Base-by-base conservation (phyloP, 2,797 vertebrate genomes). In the Chaetophractus vellerosus region DNA sequence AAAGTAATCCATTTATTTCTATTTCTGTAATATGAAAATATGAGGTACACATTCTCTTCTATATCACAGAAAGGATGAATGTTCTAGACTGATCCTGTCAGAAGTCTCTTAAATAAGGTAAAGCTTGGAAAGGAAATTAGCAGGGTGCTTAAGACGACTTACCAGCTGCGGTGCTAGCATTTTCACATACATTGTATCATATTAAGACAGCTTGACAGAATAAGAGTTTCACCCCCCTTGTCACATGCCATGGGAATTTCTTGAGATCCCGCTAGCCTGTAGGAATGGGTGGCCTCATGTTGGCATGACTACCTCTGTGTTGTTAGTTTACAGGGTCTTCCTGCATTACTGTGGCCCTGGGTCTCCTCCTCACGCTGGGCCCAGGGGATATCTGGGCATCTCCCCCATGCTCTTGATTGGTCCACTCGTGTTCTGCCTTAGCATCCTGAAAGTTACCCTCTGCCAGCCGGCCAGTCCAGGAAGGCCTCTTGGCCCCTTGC, bases 21-120 rank as follows among this genome's bases (percentile, higher is more conserved):
- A n/a, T 76, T 91, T 85, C 48, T 28, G 10, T 61, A 61, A 82
- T 78, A 61, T 69, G 28, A 84, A 93, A 84, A 79, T 80, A 82
- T 36, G 6, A 82, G 28, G 31, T 36, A 18, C 11, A 68, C 78
- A 59, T 4, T 61, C n/a, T 36, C 2, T 23, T 89, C n/a, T 82
- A 24, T 8, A 79, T 76, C 33, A 81, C 4, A 52, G 66, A 81
- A 82, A 66, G 28, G 74, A 89, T 86, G 48, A 71, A 36, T 41
- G 59, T 68, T 88, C n/a, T 92, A 61, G 18, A 28, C 12, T 24
- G 21, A 87, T 64, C 6, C 91, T 59, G 87, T 9, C 50, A 41
- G 50, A 76, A 74, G 33, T 61, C 33, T 79, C 9, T 61, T 83
- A 21, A 52, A 36, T 75, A 63, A 68, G 21, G 38, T 69, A 28